Percentiles rank a stretch among this genome's conserved stretches.
phyloP scores from a whole-genome alignment of 2,797 vertebrate species.

The Dicrostonyx torquatus region DNA sequence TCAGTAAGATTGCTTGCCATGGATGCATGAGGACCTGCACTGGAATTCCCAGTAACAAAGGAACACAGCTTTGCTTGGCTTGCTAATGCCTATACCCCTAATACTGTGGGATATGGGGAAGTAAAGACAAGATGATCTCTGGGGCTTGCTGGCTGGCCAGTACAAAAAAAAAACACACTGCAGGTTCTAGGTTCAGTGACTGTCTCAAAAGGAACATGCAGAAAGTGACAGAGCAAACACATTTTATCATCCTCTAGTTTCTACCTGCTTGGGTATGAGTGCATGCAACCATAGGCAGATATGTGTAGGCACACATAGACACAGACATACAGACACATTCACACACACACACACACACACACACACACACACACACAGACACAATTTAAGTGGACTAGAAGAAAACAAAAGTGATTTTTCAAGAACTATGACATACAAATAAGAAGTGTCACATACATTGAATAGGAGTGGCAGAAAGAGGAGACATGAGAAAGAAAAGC shows the following conservation, averaged over 20 bases:
- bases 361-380: not conserved
- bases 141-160: not conserved
- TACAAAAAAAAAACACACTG: not conserved
- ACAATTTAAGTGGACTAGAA: not conserved
- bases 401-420: not conserved
- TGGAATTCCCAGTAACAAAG: not conserved
- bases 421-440: not conserved
- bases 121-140: not conserved
- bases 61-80: not conserved
- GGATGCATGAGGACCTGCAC: not conserved
- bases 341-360: not conserved
- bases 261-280: not conserved
- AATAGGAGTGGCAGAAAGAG: not conserved
- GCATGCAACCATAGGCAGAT: no score
- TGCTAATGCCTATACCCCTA: not conserved
- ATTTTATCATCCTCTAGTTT: not conserved
- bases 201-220: not conserved
- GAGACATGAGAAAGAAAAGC: not conserved
- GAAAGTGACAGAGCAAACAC: not conserved
- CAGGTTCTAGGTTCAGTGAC: not conserved
- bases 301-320: fast-evolving
- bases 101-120: no score
- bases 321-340: not conserved
- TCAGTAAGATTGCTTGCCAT: not conserved
- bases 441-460: not conserved